A percentile compares a stretch with the other conserved stretches of the same genome.
These are phyloP conservation scores for Borostomias antarcticus DNA, from an alignment of 2,797 vertebrate species.

Conservation along the genomic window DNA sequence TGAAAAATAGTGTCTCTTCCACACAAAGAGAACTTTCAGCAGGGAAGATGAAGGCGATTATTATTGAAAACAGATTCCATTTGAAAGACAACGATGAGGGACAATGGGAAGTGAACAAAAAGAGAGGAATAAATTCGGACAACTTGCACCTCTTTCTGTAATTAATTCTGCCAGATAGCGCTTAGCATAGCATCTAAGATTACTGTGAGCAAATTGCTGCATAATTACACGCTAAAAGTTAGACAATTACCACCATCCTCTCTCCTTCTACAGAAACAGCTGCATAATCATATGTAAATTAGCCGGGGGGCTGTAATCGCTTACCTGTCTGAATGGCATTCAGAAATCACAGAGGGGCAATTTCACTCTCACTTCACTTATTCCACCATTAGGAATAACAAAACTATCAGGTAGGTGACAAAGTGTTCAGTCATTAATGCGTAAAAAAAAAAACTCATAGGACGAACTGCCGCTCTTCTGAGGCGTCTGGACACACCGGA, in stretches of 20 bases:
- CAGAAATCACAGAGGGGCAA: conserved; percentile 59
- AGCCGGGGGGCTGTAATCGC: conserved; percentile 63
- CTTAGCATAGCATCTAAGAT: conserved; percentile 62
- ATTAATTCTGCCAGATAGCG: conserved; percentile 59
- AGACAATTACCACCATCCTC: conserved; percentile 66
- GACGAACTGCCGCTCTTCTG: conserved; percentile 38
- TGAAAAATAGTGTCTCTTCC: conserved; percentile 28
- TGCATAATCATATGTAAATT: conserved; percentile 79
- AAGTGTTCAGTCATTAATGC: conserved; percentile 45
- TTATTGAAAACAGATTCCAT: conserved; percentile 30
- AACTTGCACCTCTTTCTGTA: conserved; percentile 47
- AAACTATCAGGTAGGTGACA: conserved; percentile 45
- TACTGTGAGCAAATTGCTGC: conserved; percentile 68
- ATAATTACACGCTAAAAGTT: conserved; percentile 77
- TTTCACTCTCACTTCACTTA: conserved; percentile 65
- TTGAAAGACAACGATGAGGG: conserved; percentile 27
- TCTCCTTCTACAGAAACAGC: conserved; percentile 66
- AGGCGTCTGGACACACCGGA: conserved; percentile 20
- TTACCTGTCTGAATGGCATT: conserved; percentile 69
- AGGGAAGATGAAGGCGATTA: conserved; percentile 20
- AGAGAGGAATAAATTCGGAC: conserved; percentile 40
- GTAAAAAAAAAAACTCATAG: conserved; percentile 47
- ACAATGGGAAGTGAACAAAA: conserved; percentile 36
- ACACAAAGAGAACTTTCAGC: conserved; percentile 29
- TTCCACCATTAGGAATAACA: conserved; percentile 60